Conservation (phyloP, 2,113 vertebrate genomes). For the Chamaetylas fuelleborni region DNA sequence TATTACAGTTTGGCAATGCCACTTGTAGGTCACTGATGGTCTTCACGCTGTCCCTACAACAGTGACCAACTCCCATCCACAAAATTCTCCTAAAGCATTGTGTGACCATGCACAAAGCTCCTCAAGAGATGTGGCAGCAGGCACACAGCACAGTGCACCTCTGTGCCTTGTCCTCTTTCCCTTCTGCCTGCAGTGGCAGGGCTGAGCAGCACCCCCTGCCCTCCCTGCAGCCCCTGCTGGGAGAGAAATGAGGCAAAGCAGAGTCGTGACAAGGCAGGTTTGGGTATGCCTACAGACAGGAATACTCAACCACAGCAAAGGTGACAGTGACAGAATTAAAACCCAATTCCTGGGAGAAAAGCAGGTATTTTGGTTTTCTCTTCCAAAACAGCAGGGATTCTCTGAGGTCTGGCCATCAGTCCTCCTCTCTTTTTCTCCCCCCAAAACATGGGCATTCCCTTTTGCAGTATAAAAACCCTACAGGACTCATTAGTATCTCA, state of each 20-base stretch:
- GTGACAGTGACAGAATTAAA: not conserved
- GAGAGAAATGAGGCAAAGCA: not conserved
- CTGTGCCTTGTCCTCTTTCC: not conserved
- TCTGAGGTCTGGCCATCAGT: not conserved
- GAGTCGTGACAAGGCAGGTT: fast-evolving
- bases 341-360: not conserved
- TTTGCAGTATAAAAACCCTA: not conserved
- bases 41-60: not conserved
- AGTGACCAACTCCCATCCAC: not conserved
- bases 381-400: not conserved
- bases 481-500: not conserved
- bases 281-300: not conserved
- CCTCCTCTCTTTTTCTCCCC: not conserved
- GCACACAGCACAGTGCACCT: not conserved
- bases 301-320: not conserved
- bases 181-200: not conserved
- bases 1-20: not conserved
- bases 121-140: not conserved
- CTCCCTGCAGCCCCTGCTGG: fast-evolving
- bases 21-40: not conserved
- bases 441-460: not conserved
- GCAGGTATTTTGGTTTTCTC: not conserved
- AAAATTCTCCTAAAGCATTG: not conserved
- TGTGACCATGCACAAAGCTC: not conserved
- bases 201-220: not conserved